These are phyloP conservation scores for Periparus ater DNA, from an alignment of 2,797 vertebrate species.

Conservation along the genomic window DNA sequence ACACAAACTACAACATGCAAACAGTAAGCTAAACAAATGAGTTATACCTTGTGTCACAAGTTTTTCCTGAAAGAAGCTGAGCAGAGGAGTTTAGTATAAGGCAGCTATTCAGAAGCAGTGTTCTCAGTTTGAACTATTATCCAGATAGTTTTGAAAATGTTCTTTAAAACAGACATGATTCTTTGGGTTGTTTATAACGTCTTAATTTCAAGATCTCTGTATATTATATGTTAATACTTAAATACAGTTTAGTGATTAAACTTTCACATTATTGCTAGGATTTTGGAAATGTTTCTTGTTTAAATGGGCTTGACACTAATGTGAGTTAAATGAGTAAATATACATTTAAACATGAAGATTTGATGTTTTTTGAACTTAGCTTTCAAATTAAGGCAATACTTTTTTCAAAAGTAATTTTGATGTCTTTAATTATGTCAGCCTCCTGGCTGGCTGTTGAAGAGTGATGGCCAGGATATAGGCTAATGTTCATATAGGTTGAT, in stretches of 20 bases:
- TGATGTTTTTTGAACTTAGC: neutral
- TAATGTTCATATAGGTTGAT: neutral
- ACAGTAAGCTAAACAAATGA: constrained; percentile 45
- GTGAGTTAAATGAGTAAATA: neutral
- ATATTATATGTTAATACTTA: neutral
- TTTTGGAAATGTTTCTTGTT: neutral
- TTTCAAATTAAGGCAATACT: neutral
- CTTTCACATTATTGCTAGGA: neutral
- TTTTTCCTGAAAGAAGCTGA: neutral
- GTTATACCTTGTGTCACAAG: neutral
- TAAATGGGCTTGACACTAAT: neutral
- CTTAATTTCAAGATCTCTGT: neutral
- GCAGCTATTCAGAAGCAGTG: neutral
- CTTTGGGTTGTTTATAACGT: neutral
- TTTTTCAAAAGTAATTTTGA: neutral
- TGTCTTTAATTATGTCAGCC: neutral
- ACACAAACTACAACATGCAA: constrained; percentile 41
- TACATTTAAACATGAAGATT: neutral
- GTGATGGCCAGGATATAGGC: neutral
- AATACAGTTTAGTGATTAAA: neutral
- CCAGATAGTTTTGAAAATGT: neutral
- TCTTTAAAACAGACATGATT: neutral
- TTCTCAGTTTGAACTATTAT: neutral
- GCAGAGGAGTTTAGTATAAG: neutral
- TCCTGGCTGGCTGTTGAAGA: neutral